These are phyloP conservation scores for Diarsia dahlii DNA, from an alignment of 2,888 invertebrate species.

Conservation along the genomic window DNA sequence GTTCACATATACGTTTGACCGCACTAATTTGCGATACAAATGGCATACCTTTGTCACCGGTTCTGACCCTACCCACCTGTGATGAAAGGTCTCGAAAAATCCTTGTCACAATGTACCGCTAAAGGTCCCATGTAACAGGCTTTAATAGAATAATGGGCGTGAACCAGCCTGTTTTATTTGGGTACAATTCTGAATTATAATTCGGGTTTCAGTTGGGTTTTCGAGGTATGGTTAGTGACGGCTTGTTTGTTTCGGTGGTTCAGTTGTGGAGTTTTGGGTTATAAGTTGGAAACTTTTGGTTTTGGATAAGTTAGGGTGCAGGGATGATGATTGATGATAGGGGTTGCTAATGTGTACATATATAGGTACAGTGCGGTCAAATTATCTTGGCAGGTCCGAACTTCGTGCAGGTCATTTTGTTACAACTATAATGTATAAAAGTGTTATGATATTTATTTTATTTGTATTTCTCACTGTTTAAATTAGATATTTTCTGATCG, in stretches of 20 bases:
- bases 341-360: background rate
- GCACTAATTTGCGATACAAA: constrained; percentile 75
- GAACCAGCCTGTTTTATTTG: constrained; percentile 58
- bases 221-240: constrained; percentile 25
- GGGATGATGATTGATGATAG: background rate
- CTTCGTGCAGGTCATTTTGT: no score
- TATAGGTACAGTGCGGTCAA: no score
- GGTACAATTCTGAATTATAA: constrained; percentile 56
- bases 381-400: no score
- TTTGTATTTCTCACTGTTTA: no score
- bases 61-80: constrained; percentile 63
- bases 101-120: constrained; percentile 50
- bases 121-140: constrained; percentile 58
- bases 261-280: background rate
- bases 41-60: constrained; percentile 71
- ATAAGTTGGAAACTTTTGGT: background rate
- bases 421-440: no score
- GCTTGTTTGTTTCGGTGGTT: constrained; percentile 11
- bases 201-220: constrained; percentile 13
- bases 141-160: constrained; percentile 61
- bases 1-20: constrained; percentile 62
- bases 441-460: no score
- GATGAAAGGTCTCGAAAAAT: constrained; percentile 60
- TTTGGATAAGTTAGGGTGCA: background rate
- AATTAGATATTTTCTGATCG: no score